Base-by-base conservation (phyloP, 1,140 invertebrate species). In the Oppia nitens region DNA sequence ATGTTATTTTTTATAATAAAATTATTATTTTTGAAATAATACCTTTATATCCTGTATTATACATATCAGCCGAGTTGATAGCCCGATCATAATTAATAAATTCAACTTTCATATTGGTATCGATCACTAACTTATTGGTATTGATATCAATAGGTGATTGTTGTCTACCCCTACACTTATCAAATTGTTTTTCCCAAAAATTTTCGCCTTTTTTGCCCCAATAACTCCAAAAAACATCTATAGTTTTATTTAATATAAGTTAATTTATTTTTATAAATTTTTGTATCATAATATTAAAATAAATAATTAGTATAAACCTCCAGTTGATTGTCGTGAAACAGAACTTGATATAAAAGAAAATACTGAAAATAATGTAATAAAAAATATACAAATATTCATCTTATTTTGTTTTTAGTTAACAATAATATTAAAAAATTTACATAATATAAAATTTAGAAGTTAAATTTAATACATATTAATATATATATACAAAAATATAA, bases 61-160 rank as follows among this genome's bases (percentile, higher is more conserved):
- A 4, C 47, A 57, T 11, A 20, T 17, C 20, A 14, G 48, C 24
- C 1, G 9, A 17, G 27, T 4, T 21, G 24, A 50, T n/a, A 11
- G 23, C 9, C 21, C 17, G 1, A 50, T 57, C 56, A 52, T 50
- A 57, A 40, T 57, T 57, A 23, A 57, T 57, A 17, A 49, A 57
- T 11, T 17, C 26, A 17, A 57, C 17, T 50, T 57, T 24, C n/a
- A 57, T 20, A 57, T 48, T 27, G 9, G 56, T 40, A 20, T 48
- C n/a, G n/a, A 48, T 26, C 6, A 57, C 56, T 20, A 57, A 26
- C 23, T 47, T 40, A 50, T 57, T 26, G 4, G 25, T 49, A 25
- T 50, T 29, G 50, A 57, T 57, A 27, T 57, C 50, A 4, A 57
- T 57, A 9, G 56, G 56, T 50, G 56, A 57, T 52, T 57, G 56